These are phyloP conservation scores for Orientallactaga bullata DNA, from an alignment of 2,113 vertebrate genomes.

Conservation along the genomic window DNA sequence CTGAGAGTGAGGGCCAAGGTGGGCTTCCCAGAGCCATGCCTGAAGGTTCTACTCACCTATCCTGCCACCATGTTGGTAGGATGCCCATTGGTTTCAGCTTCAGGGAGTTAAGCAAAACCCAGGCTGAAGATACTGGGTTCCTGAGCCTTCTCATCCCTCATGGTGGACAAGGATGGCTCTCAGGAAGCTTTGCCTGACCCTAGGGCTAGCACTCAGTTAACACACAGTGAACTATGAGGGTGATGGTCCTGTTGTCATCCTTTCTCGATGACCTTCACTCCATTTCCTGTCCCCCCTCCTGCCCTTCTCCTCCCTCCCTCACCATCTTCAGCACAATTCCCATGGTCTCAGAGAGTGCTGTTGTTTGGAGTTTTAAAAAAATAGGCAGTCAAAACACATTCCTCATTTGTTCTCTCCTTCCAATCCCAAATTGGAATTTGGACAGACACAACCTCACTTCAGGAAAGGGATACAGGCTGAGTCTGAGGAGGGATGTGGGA, in stretches of 20 bases:
- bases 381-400: slow-evolving; percentile 51
- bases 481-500: not conserved
- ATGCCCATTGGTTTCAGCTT: not conserved
- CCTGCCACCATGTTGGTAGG: not conserved
- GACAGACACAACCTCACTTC: not conserved
- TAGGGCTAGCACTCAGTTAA: fast-evolving
- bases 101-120: not conserved
- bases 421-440: not conserved
- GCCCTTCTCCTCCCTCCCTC: not conserved
- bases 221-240: fast-evolving
- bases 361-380: slow-evolving; percentile 44
- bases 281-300: not conserved
- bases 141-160: not conserved
- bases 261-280: not conserved
- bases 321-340: slow-evolving; percentile 21
- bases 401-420: slow-evolving; percentile 51
- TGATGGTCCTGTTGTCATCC: fast-evolving
- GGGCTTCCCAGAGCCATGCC: not conserved
- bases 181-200: not conserved
- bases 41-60: not conserved
- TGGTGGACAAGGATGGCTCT: not conserved
- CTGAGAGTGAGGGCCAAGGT: not conserved
- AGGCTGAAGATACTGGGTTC: not conserved
- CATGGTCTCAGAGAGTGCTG: not conserved
- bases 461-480: not conserved